Evolutionary conservation across 2,888 invertebrate species (phyloP).

Genomic region (Vesta saturnalis): DNA sequence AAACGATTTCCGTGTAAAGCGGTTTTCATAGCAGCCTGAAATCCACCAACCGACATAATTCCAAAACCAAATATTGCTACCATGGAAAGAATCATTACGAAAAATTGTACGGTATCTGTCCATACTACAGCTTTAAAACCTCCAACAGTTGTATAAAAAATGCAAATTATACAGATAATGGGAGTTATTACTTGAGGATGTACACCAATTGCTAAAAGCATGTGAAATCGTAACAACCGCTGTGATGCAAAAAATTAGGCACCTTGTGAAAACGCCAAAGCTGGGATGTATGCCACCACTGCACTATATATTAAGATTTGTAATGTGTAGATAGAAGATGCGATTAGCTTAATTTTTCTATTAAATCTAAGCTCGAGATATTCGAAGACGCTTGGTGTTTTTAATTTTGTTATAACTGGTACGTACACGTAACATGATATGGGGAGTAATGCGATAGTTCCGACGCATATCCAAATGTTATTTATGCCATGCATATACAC

Average conservation of each 20-base stretch:
- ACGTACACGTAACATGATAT: constrained; percentile 63
- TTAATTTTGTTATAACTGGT: constrained; percentile 75
- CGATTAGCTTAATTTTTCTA: constrained; percentile 67
- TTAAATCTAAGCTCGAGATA: constrained; percentile 74
- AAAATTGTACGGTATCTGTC: constrained; percentile 69
- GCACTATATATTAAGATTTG: constrained; percentile 67
- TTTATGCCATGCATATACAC: constrained; percentile 76
- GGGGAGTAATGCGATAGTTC: constrained; percentile 54
- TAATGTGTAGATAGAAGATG: constrained; percentile 67
- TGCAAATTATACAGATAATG: constrained; percentile 75
- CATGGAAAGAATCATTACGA: constrained; percentile 39
- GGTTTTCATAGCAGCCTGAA: constrained; percentile 53
- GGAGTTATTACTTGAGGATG: constrained; percentile 73
- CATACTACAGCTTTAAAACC: constrained; percentile 75
- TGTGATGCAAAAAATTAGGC: constrained; percentile 54
- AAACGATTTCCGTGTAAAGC: constrained; percentile 60
- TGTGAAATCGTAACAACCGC: no score
- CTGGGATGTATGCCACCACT: constrained; percentile 71
- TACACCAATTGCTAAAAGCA: constrained; percentile 53
- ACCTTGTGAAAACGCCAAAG: constrained; percentile 72
- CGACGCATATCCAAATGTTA: constrained; percentile 64
- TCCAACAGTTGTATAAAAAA: constrained; percentile 79
- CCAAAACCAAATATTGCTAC: constrained; percentile 46
- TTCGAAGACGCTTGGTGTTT: constrained; percentile 75
- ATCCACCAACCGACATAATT: constrained; percentile 55